Evolutionary conservation across 2,113 vertebrate genomes (phyloP).

Genomic region (Alosa alosa): DNA sequence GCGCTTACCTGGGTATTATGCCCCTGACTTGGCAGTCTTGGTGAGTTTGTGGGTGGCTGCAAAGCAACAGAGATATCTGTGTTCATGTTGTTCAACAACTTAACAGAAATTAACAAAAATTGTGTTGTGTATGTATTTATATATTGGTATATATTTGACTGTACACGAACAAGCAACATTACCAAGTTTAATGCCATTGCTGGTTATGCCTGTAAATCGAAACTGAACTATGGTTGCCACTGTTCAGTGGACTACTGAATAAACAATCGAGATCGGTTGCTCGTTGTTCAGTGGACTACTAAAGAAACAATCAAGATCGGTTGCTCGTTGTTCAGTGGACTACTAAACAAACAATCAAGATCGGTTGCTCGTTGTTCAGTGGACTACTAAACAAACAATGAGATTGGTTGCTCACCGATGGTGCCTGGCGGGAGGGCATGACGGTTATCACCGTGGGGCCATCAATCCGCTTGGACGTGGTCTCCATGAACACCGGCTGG

Average conservation of each 20-base stretch:
- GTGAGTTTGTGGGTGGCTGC: background rate
- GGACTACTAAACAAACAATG: background rate
- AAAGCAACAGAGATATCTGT: background rate
- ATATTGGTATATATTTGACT: too few species aligned
- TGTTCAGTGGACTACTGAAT: too few species aligned
- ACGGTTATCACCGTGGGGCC: background rate
- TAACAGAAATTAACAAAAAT: too few species aligned
- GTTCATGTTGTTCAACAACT: too few species aligned
- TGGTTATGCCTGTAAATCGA: too few species aligned
- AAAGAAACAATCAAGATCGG: background rate
- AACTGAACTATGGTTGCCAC: too few species aligned
- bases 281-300: background rate
- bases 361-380: too few species aligned
- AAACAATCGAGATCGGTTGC: background rate
- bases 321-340: slow-evolving; percentile 21
- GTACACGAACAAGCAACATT: too few species aligned
- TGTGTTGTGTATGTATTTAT: too few species aligned
- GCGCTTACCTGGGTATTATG: background rate
- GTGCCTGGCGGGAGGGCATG: slow-evolving; percentile 50
- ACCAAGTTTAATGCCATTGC: too few species aligned
- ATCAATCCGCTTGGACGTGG: slow-evolving; percentile 41
- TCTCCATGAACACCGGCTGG: slow-evolving; percentile 61
- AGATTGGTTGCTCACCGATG: slow-evolving; percentile 59
- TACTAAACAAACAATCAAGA: background rate
- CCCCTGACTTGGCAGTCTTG: background rate